Conservation (phyloP, 2,888 invertebrate species). For the Spilosoma lubricipeda region DNA sequence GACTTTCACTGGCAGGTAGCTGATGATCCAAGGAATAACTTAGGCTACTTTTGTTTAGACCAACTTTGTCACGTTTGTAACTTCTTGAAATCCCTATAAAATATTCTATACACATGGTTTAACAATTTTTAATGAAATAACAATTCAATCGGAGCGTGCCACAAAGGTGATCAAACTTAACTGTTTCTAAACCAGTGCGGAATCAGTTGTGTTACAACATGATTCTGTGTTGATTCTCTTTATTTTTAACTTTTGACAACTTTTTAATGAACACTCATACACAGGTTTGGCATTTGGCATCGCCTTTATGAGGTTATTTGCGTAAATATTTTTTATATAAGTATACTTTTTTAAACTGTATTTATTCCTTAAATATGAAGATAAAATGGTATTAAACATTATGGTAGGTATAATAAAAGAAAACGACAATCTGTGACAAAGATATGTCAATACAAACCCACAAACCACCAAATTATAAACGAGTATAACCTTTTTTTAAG, state of each 20-base stretch:
- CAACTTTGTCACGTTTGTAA: no score
- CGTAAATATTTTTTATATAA: neutral
- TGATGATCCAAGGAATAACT: no score
- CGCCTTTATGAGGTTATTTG: neutral
- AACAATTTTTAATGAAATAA: neutral
- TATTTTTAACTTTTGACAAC: neutral
- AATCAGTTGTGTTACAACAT: neutral
- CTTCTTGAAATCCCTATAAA: no score
- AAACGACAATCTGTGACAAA: neutral
- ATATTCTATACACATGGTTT: neutral
- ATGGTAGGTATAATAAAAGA: no score
- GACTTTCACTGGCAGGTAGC: no score
- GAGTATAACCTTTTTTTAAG: no score
- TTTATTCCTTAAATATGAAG: no score
- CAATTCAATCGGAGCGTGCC: neutral
- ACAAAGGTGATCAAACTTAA: neutral
- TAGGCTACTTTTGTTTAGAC: no score
- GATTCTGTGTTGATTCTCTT: neutral
- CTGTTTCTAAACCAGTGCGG: neutral
- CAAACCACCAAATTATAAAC: neutral
- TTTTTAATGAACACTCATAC: neutral
- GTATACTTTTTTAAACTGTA: no score
- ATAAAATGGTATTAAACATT: no score
- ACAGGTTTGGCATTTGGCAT: no score
- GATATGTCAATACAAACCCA: neutral